Percentiles rank a stretch among this genome's conserved stretches.
These are phyloP conservation scores for Hirtodrosophila cameraria DNA, from an alignment of 2,888 invertebrate species.

Conservation along the genomic window DNA sequence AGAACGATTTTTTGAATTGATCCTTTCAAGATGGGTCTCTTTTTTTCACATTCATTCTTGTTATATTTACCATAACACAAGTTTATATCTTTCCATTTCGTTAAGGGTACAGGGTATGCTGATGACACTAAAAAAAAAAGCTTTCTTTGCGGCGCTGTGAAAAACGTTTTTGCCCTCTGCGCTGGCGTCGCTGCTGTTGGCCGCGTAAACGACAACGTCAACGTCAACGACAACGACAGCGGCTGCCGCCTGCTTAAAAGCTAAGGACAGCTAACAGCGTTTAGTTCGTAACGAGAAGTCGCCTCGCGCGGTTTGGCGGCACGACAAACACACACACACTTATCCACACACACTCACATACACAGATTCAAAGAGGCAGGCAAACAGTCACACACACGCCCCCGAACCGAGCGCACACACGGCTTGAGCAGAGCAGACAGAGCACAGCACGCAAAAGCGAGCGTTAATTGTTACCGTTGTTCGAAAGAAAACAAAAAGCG, in stretches of 20 bases:
- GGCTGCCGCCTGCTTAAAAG: slow-evolving; percentile 80
- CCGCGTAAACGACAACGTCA: slow-evolving; percentile 55
- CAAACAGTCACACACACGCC: not conserved
- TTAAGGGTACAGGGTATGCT: too few species aligned
- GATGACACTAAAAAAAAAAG: slow-evolving; percentile 27
- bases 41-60: too few species aligned
- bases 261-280: slow-evolving; percentile 81
- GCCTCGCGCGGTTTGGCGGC: slow-evolving; percentile 70
- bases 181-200: slow-evolving; percentile 30
- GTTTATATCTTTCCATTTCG: too few species aligned
- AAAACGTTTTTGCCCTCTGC: slow-evolving; percentile 20
- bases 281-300: slow-evolving; percentile 77
- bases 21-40: too few species aligned
- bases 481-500: slow-evolving; percentile 23
- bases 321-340: slow-evolving; percentile 17
- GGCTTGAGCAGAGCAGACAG: too few species aligned
- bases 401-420: not conserved
- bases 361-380: too few species aligned
- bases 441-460: slow-evolving; percentile 14
- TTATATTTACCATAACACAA: too few species aligned
- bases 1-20: too few species aligned
- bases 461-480: slow-evolving; percentile 45
- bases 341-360: not conserved
- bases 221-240: slow-evolving; percentile 55
- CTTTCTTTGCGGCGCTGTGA: slow-evolving; percentile 49